Evolutionary conservation across 2,797 vertebrate species (phyloP).

Genomic region (Sorex maritimensis): DNA sequence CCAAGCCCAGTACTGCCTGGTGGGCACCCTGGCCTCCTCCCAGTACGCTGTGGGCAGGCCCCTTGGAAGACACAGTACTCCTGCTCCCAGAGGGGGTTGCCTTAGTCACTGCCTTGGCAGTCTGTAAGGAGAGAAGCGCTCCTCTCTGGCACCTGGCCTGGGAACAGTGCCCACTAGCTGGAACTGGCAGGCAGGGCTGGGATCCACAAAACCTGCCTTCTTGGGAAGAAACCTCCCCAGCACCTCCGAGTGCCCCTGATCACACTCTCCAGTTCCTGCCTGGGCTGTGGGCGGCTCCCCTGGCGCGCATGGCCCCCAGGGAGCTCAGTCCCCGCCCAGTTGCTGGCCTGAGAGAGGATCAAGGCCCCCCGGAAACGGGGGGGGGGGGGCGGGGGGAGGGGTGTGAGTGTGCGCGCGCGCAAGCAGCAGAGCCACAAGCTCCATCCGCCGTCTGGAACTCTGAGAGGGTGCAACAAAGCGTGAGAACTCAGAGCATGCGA

Average conservation of each 20-base stretch:
- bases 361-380: no score
- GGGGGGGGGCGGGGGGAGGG: no score
- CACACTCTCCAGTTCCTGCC: neutral
- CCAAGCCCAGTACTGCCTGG: constrained; percentile 49
- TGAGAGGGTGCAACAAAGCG: no score
- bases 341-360: neutral
- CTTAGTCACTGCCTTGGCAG: constrained; percentile 66
- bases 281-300: neutral
- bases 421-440: no score
- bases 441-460: no score
- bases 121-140: constrained; percentile 69
- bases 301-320: neutral
- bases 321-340: neutral
- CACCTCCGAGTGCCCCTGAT: neutral
- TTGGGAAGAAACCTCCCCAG: neutral
- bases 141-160: constrained; percentile 43
- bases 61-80: neutral
- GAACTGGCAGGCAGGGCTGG: neutral
- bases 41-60: constrained; percentile 72
- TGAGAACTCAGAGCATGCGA: no score
- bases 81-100: neutral
- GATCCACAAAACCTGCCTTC: neutral
- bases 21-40: constrained; percentile 37
- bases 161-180: neutral
- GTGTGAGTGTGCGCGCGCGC: no score